Evolutionary conservation across 2,113 vertebrate species (phyloP), one percentile per base, ranked within the genome.

Genomic region (Ochotona princeps): DNA sequence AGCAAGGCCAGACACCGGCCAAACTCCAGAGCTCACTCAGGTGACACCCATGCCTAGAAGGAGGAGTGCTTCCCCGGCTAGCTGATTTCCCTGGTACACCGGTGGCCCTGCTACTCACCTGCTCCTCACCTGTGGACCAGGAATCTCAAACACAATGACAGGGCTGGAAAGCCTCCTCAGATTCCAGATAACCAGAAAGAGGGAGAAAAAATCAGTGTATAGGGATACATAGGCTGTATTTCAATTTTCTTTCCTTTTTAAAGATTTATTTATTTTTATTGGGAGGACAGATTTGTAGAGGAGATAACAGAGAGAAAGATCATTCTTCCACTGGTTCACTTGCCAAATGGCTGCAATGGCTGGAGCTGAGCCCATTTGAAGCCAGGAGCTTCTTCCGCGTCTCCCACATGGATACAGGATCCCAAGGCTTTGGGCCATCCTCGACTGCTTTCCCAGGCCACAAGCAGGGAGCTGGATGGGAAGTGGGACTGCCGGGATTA

Each of bases 141-240:
- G 63, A 76, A n/a, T 70, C 75, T 92, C 60, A 75, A 35, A 47
- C 20, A 66, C 28, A 63, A 60, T 47, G 51, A 54, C 7, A 75
- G 35, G n/a, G 51, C 18, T 47, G 69, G 69, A 85, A 75, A 85
- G 49, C 25, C 81, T 49, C 67, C 32, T 73, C 23, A 80, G 83
- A 93, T 80, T 51, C n/a, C 57, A 63, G 87, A 26, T 5, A 79
- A 69, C 25, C 79, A 89, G 38, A 75, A 89, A 80, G 23, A 61
- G 72, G 63, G 72, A 87, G 69, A 32, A 30, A 72, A 76, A 80
- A 38, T 47, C 79, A 44, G 32, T 23, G n/a, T 60, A 35, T 63
- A 44, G 38, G 38, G 38, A 28, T 63, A 61, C 20, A 7, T 30
- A 70, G 38, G 28, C 6, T 89, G 61, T 28, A 8, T 44, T 88